phyloP scores from a whole-genome alignment of 2,888 invertebrate genomes.

The Bedellia somnulentella region DNA sequence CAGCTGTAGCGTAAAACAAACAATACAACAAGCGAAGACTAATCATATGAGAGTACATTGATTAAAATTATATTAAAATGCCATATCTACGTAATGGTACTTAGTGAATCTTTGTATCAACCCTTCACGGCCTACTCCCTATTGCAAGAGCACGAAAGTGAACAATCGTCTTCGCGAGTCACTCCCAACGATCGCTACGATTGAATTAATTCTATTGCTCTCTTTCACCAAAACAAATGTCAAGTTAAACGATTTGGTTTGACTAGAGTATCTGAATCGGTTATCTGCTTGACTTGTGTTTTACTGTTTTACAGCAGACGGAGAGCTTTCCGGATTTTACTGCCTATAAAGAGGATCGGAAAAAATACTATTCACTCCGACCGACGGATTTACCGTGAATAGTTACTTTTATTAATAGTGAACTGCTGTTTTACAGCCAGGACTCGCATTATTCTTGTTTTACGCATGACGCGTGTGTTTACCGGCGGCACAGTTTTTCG shows the following conservation, averaged over 20 bases:
- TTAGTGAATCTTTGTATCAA: too few relatives aligned
- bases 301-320: constrained; percentile 1
- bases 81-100: too few relatives aligned
- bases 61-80: too few relatives aligned
- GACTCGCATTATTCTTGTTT: too few relatives aligned
- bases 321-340: neutral
- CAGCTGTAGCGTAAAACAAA: too few relatives aligned
- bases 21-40: too few relatives aligned
- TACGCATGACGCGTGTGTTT: neutral
- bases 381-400: too few relatives aligned
- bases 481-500: neutral
- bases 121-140: constrained; percentile 27
- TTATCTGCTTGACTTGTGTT: constrained; percentile 3
- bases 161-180: constrained; percentile 31
- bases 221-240: constrained; percentile 42
- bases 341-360: neutral
- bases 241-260: constrained; percentile 36
- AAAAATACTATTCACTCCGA: too few relatives aligned
- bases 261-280: constrained; percentile 7
- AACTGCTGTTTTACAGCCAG: too few relatives aligned
- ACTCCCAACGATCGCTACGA: constrained; percentile 15
- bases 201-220: constrained; percentile 56
- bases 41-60: neutral
- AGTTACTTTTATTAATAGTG: too few relatives aligned
- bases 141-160: constrained; percentile 33